A percentile compares a stretch with the other conserved stretches of the same genome.
phyloP scores from a whole-genome alignment of 2,888 invertebrate species.

The Coecobrya sp. region DNA sequence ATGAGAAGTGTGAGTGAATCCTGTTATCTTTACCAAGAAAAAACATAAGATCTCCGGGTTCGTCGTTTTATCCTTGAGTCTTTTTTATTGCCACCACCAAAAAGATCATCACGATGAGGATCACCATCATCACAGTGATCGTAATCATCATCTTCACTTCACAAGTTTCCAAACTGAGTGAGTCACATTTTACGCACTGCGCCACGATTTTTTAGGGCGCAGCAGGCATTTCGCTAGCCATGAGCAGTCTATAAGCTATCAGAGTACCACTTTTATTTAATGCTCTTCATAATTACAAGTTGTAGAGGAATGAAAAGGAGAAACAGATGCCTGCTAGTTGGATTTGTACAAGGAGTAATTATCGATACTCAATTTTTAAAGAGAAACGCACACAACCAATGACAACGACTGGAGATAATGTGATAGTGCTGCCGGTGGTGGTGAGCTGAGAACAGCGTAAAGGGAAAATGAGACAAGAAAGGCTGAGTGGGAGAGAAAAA shows the following conservation, averaged over 20 bases:
- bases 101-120: neutral
- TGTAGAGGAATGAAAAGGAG: neutral
- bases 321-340: neutral
- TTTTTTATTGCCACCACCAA: neutral
- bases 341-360: conserved; percentile 32
- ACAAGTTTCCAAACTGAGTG: neutral
- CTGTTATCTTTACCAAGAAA: conserved; percentile 24
- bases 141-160: neutral
- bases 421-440: neutral
- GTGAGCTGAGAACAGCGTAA: neutral
- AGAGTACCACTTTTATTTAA: neutral
- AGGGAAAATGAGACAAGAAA: neutral
- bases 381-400: neutral
- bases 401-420: neutral
- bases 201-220: neutral
- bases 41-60: conserved; percentile 1
- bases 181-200: conserved; percentile 34
- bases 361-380: conserved; percentile 33
- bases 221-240: neutral
- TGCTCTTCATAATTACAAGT: conserved; percentile 9
- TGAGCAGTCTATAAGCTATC: neutral
- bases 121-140: neutral
- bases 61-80: neutral
- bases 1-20: conserved; percentile 22
- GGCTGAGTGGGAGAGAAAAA: neutral